These are phyloP conservation scores for Drosophila setifemur DNA, from an alignment of 1,140 invertebrate genomes.

Conservation along the genomic window DNA sequence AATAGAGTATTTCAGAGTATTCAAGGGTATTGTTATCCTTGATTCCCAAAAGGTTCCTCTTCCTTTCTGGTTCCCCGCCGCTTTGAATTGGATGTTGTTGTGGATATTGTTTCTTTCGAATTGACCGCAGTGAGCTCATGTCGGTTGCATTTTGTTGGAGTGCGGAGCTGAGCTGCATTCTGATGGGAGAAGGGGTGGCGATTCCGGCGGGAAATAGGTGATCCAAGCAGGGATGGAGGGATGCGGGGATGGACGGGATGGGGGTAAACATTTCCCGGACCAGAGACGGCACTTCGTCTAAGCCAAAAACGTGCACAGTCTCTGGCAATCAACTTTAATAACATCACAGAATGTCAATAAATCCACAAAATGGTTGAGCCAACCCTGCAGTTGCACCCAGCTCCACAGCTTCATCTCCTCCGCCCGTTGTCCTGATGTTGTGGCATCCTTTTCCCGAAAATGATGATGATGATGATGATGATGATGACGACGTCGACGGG, in stretches of 20 bases:
- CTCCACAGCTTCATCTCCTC: not conserved
- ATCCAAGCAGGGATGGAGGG: constrained; percentile 25
- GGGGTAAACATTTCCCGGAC: not conserved
- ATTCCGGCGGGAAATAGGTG: not conserved
- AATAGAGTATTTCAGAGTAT: no score
- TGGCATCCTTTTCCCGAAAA: constrained; percentile 40
- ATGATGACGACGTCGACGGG: not conserved
- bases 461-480: constrained; percentile 48
- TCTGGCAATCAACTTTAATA: constrained; percentile 81
- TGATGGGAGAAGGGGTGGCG: not conserved
- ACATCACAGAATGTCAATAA: constrained; percentile 81
- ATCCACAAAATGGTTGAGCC: constrained; percentile 71
- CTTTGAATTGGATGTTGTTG: constrained; percentile 34
- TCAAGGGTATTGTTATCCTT: not conserved
- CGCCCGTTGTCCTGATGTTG: constrained; percentile 13
- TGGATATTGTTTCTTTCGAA: constrained; percentile 69
- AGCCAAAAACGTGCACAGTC: constrained; percentile 75
- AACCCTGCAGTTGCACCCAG: constrained; percentile 14
- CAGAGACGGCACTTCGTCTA: constrained; percentile 52
- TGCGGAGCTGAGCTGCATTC: constrained; percentile 26
- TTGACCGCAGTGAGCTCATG: constrained; percentile 57
- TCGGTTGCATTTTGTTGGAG: constrained; percentile 37
- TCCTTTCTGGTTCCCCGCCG: no score
- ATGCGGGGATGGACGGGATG: no score
- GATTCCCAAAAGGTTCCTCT: not conserved